Evolutionary conservation across 2,797 vertebrate genomes (phyloP).

Genomic region (Hipposideros larvatus): DNA sequence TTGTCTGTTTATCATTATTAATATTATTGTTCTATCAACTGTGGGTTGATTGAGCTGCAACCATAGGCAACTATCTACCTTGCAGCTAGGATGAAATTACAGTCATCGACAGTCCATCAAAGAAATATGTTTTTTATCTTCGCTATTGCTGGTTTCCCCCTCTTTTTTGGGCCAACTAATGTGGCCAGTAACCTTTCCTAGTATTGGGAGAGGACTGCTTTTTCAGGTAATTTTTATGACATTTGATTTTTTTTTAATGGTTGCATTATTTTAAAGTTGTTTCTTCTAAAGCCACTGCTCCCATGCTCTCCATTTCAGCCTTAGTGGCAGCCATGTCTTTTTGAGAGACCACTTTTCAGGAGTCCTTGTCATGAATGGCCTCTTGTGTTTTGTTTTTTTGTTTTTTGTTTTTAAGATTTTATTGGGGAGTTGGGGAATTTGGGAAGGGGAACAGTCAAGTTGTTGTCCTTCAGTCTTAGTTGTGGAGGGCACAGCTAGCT

Average conservation of each 20-base stretch:
- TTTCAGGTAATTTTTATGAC: background rate
- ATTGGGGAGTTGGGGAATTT: too few species aligned
- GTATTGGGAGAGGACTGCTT: background rate
- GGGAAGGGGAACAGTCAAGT: too few species aligned
- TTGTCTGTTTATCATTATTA: background rate
- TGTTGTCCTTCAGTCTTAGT: too few species aligned
- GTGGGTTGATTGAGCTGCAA: background rate
- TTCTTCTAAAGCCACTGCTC: background rate
- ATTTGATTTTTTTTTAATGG: background rate
- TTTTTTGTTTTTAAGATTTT: too few species aligned
- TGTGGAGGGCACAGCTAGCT: too few species aligned
- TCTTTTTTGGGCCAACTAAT: background rate
- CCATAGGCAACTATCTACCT: background rate
- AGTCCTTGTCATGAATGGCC: background rate
- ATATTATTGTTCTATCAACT: background rate
- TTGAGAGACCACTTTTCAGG: background rate
- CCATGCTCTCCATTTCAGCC: background rate
- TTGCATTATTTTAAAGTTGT: background rate
- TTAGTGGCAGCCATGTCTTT: background rate
- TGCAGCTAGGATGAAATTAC: background rate
- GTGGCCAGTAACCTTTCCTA: background rate
- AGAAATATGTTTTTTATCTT: background rate
- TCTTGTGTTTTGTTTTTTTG: too few species aligned
- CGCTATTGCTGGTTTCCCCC: background rate
- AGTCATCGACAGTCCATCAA: background rate